These are phyloP conservation scores for Macrobrachium rosenbergii DNA, from an alignment of 1,140 invertebrate genomes.

Conservation along the genomic window DNA sequence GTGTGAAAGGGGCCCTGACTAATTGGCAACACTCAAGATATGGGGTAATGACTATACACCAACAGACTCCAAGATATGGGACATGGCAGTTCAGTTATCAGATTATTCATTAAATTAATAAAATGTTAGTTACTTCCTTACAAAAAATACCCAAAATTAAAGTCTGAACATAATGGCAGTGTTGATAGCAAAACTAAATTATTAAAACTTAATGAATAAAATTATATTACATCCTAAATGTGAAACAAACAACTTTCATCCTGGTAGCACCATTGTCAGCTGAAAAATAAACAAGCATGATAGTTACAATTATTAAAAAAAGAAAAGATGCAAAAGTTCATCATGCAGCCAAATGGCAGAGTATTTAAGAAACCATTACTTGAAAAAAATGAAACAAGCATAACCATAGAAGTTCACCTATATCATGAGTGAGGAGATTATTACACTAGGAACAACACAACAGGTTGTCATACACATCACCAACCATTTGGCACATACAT, in stretches of 20 bases:
- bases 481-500: too few relatives aligned
- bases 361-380: too few relatives aligned
- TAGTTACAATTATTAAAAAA: neutral
- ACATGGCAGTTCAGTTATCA: constrained; percentile 8
- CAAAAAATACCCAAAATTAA: constrained; percentile 12
- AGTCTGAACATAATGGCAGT: constrained; percentile 23
- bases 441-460: too few relatives aligned
- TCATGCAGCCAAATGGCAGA: too few relatives aligned
- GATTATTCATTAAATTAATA: neutral
- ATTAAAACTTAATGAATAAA: constrained; percentile 13
- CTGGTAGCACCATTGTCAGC: constrained; percentile 22
- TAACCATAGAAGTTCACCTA: too few relatives aligned
- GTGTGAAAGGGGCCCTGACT: too few relatives aligned
- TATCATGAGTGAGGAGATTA: too few relatives aligned
- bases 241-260: constrained; percentile 5
- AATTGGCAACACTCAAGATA: too few relatives aligned
- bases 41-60: constrained; percentile 1
- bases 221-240: constrained; percentile 13
- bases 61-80: constrained; percentile 6
- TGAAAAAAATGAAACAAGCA: too few relatives aligned
- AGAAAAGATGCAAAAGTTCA: neutral
- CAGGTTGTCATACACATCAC: too few relatives aligned
- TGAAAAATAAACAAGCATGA: constrained; percentile 7
- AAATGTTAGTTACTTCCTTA: constrained; percentile 12
- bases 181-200: constrained; percentile 22